Evolutionary conservation across 2,888 invertebrate genomes (phyloP).

Genomic region (Poecilobothrus nobilitatus): DNA sequence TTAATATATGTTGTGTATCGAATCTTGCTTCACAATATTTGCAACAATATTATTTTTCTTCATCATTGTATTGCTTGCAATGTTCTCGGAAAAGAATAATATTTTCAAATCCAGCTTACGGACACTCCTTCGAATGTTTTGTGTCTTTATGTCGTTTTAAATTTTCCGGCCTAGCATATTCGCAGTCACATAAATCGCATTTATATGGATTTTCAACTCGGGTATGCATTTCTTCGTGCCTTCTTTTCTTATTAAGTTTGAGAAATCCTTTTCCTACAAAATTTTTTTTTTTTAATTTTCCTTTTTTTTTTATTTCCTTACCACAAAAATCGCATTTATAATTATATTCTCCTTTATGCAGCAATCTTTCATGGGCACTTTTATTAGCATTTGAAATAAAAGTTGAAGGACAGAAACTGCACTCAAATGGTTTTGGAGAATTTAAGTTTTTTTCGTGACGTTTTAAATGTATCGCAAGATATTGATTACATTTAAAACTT

Average conservation of each 20-base stretch:
- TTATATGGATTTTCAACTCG: background rate
- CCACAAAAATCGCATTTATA: slow-evolving; percentile 12
- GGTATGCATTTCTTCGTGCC: slow-evolving; percentile 10
- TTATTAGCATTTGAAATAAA: background rate
- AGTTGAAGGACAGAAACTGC: slow-evolving; percentile 6
- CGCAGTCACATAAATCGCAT: slow-evolving; percentile 7
- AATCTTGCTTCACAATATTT: background rate
- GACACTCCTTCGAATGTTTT: background rate
- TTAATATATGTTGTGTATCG: background rate
- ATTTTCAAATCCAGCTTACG: background rate
- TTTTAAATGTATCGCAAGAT: background rate
- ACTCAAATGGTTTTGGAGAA: slow-evolving; percentile 8
- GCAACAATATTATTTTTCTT: background rate
- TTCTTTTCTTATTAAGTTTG: background rate
- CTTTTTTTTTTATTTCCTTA: background rate
- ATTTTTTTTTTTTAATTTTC: background rate
- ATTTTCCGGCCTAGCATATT: slow-evolving; percentile 8
- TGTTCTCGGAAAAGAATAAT: background rate
- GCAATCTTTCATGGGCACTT: slow-evolving; percentile 2
- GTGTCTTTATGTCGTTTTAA: background rate
- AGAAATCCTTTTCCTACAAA: background rate
- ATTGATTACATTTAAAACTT: background rate
- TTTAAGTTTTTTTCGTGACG: background rate
- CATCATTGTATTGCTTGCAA: slow-evolving; percentile 7
- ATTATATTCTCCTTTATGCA: slow-evolving; percentile 8